phyloP scores from a whole-genome alignment of 2,888 invertebrate species.

The Lypha dubia region DNA sequence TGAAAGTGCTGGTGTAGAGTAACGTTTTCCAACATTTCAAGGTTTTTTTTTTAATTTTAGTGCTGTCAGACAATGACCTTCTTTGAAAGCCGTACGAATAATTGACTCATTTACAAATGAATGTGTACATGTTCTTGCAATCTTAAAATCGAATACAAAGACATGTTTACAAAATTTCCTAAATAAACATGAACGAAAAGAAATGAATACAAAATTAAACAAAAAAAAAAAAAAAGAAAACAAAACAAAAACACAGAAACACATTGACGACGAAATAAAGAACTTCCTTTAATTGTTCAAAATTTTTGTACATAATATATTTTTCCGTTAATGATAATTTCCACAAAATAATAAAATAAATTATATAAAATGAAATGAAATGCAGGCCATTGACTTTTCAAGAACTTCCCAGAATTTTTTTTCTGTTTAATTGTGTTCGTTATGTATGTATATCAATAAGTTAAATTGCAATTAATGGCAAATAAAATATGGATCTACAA shows the following conservation, averaged over 20 bases:
- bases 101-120: conserved; percentile 39
- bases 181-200: conserved; percentile 44
- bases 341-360: conserved; percentile 36
- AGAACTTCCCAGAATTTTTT: conserved; percentile 40
- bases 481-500: too few relatives aligned
- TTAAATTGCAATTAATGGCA: conserved; percentile 5
- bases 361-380: conserved; percentile 36
- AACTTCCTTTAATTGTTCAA: conserved; percentile 67
- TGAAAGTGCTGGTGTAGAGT: conserved; percentile 13
- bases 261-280: conserved; percentile 47
- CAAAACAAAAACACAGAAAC: conserved; percentile 9
- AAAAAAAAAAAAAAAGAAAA: conserved; percentile 12
- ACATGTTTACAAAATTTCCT: conserved; percentile 39
- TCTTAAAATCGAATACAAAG: conserved; percentile 24
- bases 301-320: conserved; percentile 34
- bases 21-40: conserved; percentile 15
- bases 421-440: background rate
- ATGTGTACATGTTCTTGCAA: conserved; percentile 7
- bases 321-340: conserved; percentile 52
- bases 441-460: background rate
- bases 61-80: conserved; percentile 48
- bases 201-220: conserved; percentile 31
- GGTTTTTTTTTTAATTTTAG: conserved; percentile 27
- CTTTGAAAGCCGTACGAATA: background rate
- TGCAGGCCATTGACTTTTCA: conserved; percentile 60